Percentiles rank a stretch among this genome's conserved stretches.
Conservation (phyloP, 2,797 vertebrate genomes). For the Tarsius wallacei region DNA sequence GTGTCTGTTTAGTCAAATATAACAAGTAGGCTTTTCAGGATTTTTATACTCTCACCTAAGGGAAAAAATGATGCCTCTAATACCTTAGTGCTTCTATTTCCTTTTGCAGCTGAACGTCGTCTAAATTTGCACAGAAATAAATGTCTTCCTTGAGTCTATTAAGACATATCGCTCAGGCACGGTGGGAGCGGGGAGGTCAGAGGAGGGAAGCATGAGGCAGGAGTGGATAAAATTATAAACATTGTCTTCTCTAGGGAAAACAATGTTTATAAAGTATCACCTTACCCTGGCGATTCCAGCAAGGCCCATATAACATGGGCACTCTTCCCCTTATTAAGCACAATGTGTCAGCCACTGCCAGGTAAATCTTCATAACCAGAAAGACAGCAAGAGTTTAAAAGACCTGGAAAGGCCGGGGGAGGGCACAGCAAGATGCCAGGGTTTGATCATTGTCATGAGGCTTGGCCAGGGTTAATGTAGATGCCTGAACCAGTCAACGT, state of each 20-base stretch:
- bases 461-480: neutral
- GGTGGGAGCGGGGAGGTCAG: neutral
- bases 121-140: constrained; percentile 51
- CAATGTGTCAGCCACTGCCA: constrained; percentile 46
- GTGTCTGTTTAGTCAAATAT: constrained; percentile 36
- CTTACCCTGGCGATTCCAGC: constrained; percentile 19
- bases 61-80: constrained; percentile 1
- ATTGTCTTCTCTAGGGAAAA: constrained; percentile 46
- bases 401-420: constrained; percentile 11
- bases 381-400: constrained; percentile 29
- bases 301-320: neutral
- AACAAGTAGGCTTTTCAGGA: constrained; percentile 30
- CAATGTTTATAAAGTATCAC: constrained; percentile 31
- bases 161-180: neutral
- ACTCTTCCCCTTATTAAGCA: constrained; percentile 16
- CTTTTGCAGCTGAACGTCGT: constrained; percentile 22
- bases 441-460: neutral
- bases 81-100: neutral
- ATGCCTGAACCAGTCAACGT: neutral
- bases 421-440: neutral
- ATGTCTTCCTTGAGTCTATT: constrained; percentile 21
- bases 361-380: constrained; percentile 37
- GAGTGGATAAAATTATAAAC: neutral
- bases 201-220: neutral
- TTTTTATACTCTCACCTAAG: constrained; percentile 19